Base-by-base conservation (phyloP, 2,888 invertebrate genomes). In the Caradrina kadenii region DNA sequence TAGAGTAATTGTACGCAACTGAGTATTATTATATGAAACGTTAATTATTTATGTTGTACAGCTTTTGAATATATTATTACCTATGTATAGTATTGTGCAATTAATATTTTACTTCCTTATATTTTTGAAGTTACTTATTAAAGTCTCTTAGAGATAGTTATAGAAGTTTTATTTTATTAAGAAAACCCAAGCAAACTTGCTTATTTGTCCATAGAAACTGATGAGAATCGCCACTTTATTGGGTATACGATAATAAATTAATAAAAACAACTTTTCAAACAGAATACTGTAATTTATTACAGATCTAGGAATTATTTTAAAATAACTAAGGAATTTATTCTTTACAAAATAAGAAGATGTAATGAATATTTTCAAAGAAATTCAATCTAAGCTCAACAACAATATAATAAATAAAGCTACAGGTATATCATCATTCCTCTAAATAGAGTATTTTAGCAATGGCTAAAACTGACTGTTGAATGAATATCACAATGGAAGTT, bases 241-340 rank as follows among this genome's bases (percentile, higher is more conserved):
- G 45, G 31, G 22, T 15, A 1, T 42, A 42, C 42, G 42, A 42
- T 42, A 67, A 54, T 61, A 48, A 58, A 22, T 4, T 31, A 53
- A 1, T 19, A 87, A 89, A 79, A 85, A 82, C n/a, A 83, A 26
- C 26, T 76, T 71, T 69, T 76, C 74, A 60, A 85, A 92, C 91
- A 93, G 91, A 95, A 95, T 95, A 95, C 95, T 95, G 95, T 92
- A 95, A 95, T 95, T 94, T 94, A 93, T 94, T 95, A 93, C 93
- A 93, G 92, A 93, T 93, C 94, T 94, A 94, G 80, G 85, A 84
- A 86, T 88, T 89, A 88, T 86, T 86, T 87, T 88, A 87, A 86
- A 91, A 90, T 89, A 89, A 91, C 93, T 93, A 91, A 90, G 79
- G 79, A 89, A 87, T 91, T 92, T 89, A 82, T 83, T 84, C 82